phyloP scores from a whole-genome alignment of 2,888 invertebrate genomes.

The Monopis laevigella region DNA sequence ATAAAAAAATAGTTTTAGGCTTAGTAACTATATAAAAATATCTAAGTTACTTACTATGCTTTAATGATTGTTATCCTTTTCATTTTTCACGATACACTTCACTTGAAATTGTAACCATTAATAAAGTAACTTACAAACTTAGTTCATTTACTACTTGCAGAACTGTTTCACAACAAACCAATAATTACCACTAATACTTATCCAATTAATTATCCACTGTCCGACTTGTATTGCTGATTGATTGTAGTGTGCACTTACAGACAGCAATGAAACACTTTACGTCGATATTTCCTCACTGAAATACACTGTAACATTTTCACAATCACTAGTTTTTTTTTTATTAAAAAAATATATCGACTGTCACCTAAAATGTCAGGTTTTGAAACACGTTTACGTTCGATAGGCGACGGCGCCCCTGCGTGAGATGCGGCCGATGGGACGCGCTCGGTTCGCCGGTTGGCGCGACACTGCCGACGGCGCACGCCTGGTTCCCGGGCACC shows the following conservation, averaged over 20 bases:
- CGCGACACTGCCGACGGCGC: constrained; percentile 55
- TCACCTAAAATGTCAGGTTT: constrained; percentile 2
- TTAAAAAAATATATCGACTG: constrained; percentile 2
- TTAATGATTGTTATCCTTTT: neutral
- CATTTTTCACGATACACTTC: neutral
- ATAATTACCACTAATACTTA: too few species aligned
- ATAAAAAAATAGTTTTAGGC: neutral
- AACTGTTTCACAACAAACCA: too few species aligned
- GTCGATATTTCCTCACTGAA: neutral
- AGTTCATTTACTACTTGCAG: too few species aligned
- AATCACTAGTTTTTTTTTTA: constrained; percentile 3
- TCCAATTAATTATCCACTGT: too few species aligned
- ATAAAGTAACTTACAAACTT: too few species aligned
- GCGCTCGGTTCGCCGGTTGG: constrained; percentile 28
- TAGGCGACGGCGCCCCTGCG: neutral
- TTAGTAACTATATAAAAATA: neutral
- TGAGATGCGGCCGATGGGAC: neutral
- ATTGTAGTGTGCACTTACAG: neutral
- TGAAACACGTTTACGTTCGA: neutral
- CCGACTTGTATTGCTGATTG: too few species aligned
- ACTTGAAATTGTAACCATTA: neutral
- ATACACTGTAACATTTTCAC: constrained; percentile 3
- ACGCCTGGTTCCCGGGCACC: constrained; percentile 53
- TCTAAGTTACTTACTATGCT: neutral
- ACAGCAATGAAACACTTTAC: neutral